Conservation (phyloP, 2,888 invertebrate genomes). For the Strigamia crassipes region DNA sequence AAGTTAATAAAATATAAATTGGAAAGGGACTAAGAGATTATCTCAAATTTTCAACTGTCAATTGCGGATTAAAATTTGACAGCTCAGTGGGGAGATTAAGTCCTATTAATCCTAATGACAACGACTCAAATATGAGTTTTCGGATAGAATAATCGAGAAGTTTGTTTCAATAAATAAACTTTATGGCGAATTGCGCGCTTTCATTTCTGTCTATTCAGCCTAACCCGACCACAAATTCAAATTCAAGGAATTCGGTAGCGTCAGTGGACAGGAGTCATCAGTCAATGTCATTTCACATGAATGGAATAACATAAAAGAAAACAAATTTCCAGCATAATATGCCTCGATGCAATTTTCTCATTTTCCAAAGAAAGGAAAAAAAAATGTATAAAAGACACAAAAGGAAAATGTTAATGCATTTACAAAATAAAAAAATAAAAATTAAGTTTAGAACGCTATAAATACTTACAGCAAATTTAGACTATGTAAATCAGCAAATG, state of each 20-base stretch:
- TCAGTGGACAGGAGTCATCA: conserved; percentile 39
- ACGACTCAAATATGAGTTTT: background rate
- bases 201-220: conserved; percentile 29
- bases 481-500: conserved; percentile 85
- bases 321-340: conserved; percentile 22
- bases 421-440: background rate
- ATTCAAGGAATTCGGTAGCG: conserved; percentile 27
- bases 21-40: background rate
- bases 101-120: background rate
- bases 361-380: background rate
- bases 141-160: background rate
- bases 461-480: conserved; percentile 77
- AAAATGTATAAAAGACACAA: background rate
- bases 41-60: conserved; percentile 1
- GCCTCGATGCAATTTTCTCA: background rate
- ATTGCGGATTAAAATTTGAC: conserved; percentile 1
- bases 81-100: background rate
- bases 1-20: background rate
- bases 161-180: conserved; percentile 25
- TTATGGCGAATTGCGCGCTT: background rate
- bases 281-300: conserved; percentile 35
- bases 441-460: background rate
- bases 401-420: background rate
- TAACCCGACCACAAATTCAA: conserved; percentile 23
- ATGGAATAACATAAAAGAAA: conserved; percentile 13